Base-by-base conservation (phyloP, 1,140 invertebrate species). In the Hycleus cichorii region DNA sequence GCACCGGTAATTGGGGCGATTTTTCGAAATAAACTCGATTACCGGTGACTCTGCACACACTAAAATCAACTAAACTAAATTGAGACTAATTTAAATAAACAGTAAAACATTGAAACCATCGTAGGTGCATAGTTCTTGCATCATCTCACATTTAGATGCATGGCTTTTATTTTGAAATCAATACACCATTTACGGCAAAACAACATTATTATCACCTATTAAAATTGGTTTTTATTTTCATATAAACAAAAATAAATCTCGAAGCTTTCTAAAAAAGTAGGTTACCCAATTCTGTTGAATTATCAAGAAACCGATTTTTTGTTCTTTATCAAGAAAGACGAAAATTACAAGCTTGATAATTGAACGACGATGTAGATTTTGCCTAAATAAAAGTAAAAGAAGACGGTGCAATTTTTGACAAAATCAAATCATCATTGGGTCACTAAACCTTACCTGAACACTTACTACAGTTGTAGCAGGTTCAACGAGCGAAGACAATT, bases 401-500 rank as follows among this genome's bases (percentile, higher is more conserved):
- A 32, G 7, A 32, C 4, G 32, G 32, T 5, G 40, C 5, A 42
- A 7, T 6, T 39, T 42, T 42, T 42, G 9, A 9, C 9, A 42
- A 11, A 42, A 42, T 4, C 3, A 42, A 42, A 42, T 42, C 11
- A 42, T 42, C 40, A 42, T n/a, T 42, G 3, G 11, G 40, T 42
- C 9, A 42, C 9, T 3, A 39, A 47, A 45, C 39, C 52, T 47
- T 55, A 38, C 44, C 44, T 55, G 52, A 55, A 55, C 52, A 55
- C 52, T 55, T 55, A 47, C 56, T 60, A 50, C 63, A 72, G 70
- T 72, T 77, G 81, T 78, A 71, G 78, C 81, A 68, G 88, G 86
- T 51, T 86, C 89, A 49, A 95, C 95, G 63, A 97, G 92, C 73
- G 97, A 99, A 79, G 97, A 99, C 75, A 97, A 97, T 77, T 95